Percentiles rank a stretch among this genome's conserved stretches.
phyloP scores from a whole-genome alignment of 1,140 invertebrate genomes.

The Venturia canescens region DNA sequence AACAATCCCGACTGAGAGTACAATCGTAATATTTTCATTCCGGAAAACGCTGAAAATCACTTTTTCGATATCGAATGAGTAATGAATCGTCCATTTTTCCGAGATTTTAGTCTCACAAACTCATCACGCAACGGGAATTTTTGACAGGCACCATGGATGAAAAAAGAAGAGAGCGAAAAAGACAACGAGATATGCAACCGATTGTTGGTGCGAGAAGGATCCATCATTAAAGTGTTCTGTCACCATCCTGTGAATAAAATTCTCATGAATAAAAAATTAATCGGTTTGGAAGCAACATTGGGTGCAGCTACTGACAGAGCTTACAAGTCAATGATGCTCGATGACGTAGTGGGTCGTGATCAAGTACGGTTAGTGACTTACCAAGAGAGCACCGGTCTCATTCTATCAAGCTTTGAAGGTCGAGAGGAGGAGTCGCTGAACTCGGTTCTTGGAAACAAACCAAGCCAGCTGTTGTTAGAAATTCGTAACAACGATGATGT shows the following conservation, averaged over 20 bases:
- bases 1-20: too few relatives aligned
- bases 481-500: conserved; percentile 80
- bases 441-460: conserved; percentile 76
- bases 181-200: conserved; percentile 78
- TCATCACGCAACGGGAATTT: too few relatives aligned
- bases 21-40: too few relatives aligned
- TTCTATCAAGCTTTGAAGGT: conserved; percentile 85
- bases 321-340: conserved; percentile 80
- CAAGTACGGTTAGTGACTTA: conserved; percentile 87
- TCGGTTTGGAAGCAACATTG: conserved; percentile 79
- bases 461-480: conserved; percentile 83
- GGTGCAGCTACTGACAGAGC: conserved; percentile 79
- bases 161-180: conserved; percentile 84
- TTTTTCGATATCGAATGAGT: too few relatives aligned
- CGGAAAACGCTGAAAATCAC: too few relatives aligned
- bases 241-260: conserved; percentile 79
- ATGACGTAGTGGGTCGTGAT: conserved; percentile 79
- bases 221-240: conserved; percentile 82
- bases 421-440: conserved; percentile 78
- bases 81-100: too few relatives aligned
- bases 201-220: conserved; percentile 79
- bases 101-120: too few relatives aligned
- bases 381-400: conserved; percentile 81
- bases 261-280: conserved; percentile 77
- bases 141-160: conserved; percentile 79